Evolutionary conservation across 2,113 vertebrate species (phyloP), one percentile per base, ranked within the genome.

Genomic region (Hystrix cristata): DNA sequence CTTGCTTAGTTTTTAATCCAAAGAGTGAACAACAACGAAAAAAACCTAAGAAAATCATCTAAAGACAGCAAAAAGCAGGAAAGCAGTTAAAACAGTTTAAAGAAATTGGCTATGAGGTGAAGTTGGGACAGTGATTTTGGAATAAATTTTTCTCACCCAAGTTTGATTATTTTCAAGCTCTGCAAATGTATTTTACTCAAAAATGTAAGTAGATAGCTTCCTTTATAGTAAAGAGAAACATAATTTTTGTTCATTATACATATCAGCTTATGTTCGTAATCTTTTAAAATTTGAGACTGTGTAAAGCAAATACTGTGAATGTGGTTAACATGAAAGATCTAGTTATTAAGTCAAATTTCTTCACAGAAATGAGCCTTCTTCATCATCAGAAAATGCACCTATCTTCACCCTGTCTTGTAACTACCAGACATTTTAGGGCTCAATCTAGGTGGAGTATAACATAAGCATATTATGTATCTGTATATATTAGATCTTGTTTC

Each of bases 331-430:
- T 79, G 19, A 84, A 84, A 71, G 15, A 21, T 72, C 0, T 18
- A 57, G 81, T 81, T 34, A 92, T n/a, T 92, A 51, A 92, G 27
- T 46, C 18, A 82, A 53, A 62, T 76, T 89, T 95, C 67, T 43
- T 81, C 81, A 23, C 38, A 67, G 78, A 71, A 90, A 46, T 69
- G 81, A 90, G n/a, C 46, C 60, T 38, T 38, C 38, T 38, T 27
- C 23, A 78, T 8, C 48, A 78, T 90, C 43, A 78, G 60, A 90
- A 91, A 90, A 72, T 48, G 1, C 29, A 31, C 78, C 7, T 92
- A 15, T 64, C 34, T 87, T 92, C 78, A 94, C 25, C 81, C n/a
- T 86, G 5, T 31, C 27, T 38, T 93, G 3, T n/a, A 71, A 69
- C 34, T 78, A 34, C 27, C 46, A 95, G 46, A 38, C 64, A 71